Evolutionary conservation across 2,113 vertebrate genomes (phyloP).

Genomic region (Syngnathus floridae): DNA sequence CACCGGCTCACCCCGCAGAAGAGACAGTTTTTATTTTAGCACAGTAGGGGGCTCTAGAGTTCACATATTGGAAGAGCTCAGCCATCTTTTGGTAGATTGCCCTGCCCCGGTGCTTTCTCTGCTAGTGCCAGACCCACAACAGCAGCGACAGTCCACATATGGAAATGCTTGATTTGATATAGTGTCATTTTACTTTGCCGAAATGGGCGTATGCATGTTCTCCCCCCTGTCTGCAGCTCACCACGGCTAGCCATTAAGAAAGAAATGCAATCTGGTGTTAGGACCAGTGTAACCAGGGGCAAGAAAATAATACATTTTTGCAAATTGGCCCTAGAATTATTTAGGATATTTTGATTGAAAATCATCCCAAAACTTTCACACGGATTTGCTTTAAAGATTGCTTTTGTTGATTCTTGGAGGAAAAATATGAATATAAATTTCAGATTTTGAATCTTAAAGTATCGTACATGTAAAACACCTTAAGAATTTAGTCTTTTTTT

Average conservation of each 20-base stretch:
- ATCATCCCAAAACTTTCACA: not conserved
- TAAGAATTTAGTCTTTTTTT: not conserved
- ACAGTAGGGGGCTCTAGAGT: slow-evolving; percentile 83
- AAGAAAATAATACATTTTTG: slow-evolving; percentile 85
- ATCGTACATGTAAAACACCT: not conserved
- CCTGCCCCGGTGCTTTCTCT: slow-evolving; percentile 6
- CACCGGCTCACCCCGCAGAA: not conserved
- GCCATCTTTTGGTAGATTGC: slow-evolving; percentile 38
- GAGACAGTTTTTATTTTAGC: slow-evolving; percentile 36
- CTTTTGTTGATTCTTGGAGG: not conserved
- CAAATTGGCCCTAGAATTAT: slow-evolving; percentile 76
- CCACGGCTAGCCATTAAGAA: slow-evolving; percentile 78
- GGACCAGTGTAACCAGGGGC: slow-evolving; percentile 83
- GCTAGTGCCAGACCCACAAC: slow-evolving; percentile 24
- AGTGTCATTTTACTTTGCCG: slow-evolving; percentile 99
- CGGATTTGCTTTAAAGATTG: not conserved
- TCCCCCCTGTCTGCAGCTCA: slow-evolving; percentile 36
- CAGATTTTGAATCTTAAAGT: not conserved
- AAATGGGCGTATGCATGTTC: slow-evolving; percentile 91
- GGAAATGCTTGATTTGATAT: slow-evolving; percentile 99
- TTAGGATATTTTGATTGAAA: not conserved
- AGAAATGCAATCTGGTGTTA: slow-evolving; percentile 89
- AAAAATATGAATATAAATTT: not conserved
- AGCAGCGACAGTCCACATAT: slow-evolving; percentile 88
- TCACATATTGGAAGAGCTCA: slow-evolving; percentile 47